These are phyloP conservation scores for Etheostoma cragini DNA, from an alignment of 2,113 vertebrate species.

Conservation along the genomic window DNA sequence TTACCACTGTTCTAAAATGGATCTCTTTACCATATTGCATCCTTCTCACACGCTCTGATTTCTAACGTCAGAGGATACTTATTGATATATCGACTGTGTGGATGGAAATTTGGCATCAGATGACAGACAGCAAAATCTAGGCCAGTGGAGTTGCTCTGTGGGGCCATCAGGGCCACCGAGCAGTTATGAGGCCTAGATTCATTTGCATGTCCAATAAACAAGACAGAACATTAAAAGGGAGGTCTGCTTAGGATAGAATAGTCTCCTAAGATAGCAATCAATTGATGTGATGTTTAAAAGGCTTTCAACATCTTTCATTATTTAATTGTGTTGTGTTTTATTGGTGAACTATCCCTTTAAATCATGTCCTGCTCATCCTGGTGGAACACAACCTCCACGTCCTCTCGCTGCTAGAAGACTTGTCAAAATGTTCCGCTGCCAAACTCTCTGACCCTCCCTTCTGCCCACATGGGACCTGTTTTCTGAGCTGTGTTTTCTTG, in stretches of 20 bases:
- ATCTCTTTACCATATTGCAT: background rate
- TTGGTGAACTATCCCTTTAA: constrained; percentile 57
- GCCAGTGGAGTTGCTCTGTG: constrained; percentile 52
- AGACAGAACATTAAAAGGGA: constrained; percentile 4
- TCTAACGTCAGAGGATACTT: constrained; percentile 37
- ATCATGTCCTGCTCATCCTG: constrained; percentile 47
- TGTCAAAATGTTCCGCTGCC: constrained; percentile 52
- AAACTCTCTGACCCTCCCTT: constrained; percentile 46
- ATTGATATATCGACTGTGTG: constrained; percentile 68
- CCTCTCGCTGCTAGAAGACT: constrained; percentile 42
- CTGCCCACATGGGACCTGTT: constrained; percentile 28
- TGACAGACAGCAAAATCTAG: constrained; percentile 69
- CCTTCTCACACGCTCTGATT: constrained; percentile 22
- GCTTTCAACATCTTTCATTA: constrained; percentile 41
- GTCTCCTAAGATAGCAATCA: constrained; percentile 2
- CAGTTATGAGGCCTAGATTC: constrained; percentile 34
- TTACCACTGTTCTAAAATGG: background rate
- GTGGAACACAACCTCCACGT: constrained; percentile 33
- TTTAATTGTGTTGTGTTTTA: constrained; percentile 33
- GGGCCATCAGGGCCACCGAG: constrained; percentile 22
- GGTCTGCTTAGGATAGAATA: background rate
- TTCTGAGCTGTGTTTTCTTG: background rate
- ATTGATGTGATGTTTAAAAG: background rate
- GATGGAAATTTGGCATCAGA: constrained; percentile 71
- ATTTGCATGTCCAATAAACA: constrained; percentile 54